These are phyloP conservation scores for Helostoma temminkii DNA, from an alignment of 2,797 vertebrate genomes.

Conservation along the genomic window DNA sequence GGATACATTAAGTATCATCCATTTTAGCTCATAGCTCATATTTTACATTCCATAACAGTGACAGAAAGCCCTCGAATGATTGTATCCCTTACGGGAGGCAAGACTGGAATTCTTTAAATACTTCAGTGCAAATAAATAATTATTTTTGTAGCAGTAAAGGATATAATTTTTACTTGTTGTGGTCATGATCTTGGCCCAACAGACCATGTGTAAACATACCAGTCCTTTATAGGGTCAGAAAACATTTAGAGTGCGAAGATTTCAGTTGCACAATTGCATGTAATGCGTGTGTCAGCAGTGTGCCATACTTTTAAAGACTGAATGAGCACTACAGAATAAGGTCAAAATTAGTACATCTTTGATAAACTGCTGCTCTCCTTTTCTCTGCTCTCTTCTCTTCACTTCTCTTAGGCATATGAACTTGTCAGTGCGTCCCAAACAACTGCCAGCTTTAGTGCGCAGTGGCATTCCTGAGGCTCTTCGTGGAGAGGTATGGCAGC, in stretches of 20 bases:
- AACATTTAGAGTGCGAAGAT: slow-evolving; percentile 11
- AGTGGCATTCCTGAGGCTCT: slow-evolving; percentile 97
- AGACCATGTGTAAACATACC: not conserved
- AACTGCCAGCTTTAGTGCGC: slow-evolving; percentile 91
- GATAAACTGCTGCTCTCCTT: slow-evolving; percentile 12
- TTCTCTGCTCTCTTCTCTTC: slow-evolving; percentile 4
- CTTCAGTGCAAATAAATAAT: slow-evolving; percentile 19
- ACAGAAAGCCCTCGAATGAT: slow-evolving; percentile 24
- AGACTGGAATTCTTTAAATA: slow-evolving; percentile 12
- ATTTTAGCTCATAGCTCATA: slow-evolving; percentile 6
- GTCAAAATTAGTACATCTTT: not conserved
- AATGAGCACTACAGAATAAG: not conserved
- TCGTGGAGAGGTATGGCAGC: slow-evolving; percentile 97
- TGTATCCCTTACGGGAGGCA: slow-evolving; percentile 1
- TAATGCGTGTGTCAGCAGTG: not conserved
- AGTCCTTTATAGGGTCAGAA: slow-evolving; percentile 18
- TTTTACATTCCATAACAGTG: slow-evolving; percentile 20
- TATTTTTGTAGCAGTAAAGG: slow-evolving; percentile 7
- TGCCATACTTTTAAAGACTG: not conserved
- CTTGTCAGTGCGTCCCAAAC: slow-evolving; percentile 93
- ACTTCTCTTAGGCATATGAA: slow-evolving; percentile 91
- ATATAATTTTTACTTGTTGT: slow-evolving; percentile 7
- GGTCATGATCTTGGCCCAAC: slow-evolving; percentile 1
- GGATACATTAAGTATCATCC: not conserved
- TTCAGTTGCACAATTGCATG: not conserved